phyloP scores from a whole-genome alignment of 2,113 vertebrate genomes.

The Tyto alba region DNA sequence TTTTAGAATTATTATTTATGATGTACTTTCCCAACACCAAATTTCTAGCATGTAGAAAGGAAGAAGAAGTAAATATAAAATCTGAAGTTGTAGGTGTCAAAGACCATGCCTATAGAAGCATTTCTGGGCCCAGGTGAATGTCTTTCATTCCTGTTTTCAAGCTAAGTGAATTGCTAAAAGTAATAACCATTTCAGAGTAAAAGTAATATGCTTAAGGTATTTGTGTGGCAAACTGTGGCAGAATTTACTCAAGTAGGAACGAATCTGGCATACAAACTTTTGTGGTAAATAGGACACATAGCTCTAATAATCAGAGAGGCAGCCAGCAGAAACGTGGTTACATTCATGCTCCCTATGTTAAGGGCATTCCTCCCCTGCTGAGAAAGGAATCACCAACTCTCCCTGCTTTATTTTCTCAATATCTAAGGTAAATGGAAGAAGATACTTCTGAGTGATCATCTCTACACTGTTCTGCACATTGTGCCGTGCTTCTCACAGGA shows the following conservation, averaged over 20 bases:
- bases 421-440: neutral
- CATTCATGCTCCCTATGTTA: neutral
- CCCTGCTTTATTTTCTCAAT: neutral
- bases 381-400: neutral
- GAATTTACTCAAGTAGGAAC: neutral
- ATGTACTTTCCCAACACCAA: neutral
- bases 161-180: neutral
- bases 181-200: neutral
- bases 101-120: neutral
- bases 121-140: neutral
- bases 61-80: neutral
- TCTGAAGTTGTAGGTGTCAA: neutral
- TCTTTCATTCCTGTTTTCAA: neutral
- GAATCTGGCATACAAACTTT: fast-evolving
- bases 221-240: neutral
- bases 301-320: neutral
- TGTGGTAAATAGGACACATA: neutral
- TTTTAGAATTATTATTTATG: neutral
- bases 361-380: neutral
- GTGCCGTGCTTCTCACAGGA: neutral
- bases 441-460: neutral
- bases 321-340: neutral
- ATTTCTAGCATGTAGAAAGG: neutral
- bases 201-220: neutral
- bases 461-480: neutral